These are phyloP conservation scores for Aegithalos caudatus DNA, from an alignment of 2,113 vertebrate genomes.

Conservation along the genomic window DNA sequence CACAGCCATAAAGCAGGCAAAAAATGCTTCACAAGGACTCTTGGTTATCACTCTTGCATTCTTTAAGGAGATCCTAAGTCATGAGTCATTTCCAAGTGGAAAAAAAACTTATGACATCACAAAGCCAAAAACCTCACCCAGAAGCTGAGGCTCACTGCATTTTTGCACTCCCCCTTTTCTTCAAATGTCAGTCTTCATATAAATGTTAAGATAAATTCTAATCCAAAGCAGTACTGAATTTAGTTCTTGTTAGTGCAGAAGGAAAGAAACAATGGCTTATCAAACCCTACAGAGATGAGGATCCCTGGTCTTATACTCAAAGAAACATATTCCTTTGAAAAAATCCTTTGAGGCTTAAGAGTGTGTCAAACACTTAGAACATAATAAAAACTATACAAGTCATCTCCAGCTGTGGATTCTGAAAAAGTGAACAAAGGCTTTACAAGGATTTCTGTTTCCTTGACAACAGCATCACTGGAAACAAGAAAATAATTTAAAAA, in stretches of 20 bases:
- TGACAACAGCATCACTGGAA: conserved; percentile 74
- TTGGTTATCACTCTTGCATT: not conserved
- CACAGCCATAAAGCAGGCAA: not conserved
- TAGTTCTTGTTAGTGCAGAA: not conserved
- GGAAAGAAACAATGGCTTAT: not conserved
- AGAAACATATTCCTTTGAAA: conserved; percentile 31
- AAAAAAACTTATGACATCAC: not conserved
- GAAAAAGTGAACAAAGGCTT: conserved; percentile 54
- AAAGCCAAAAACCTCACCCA: not conserved
- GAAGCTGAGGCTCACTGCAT: not conserved
- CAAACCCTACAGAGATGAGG: not conserved
- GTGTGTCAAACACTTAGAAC: conserved; percentile 35
- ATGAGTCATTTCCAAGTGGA: not conserved
- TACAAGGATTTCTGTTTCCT: conserved; percentile 70
- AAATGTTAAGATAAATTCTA: not conserved
- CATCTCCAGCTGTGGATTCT: conserved; percentile 33
- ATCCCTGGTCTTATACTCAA: conserved; percentile 33
- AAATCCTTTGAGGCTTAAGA: conserved; percentile 40
- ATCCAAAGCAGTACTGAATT: not conserved
- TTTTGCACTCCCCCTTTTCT: not conserved
- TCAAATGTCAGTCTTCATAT: not conserved
- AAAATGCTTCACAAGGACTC: not conserved
- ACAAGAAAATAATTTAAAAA: conserved; percentile 73
- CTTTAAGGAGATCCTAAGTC: not conserved
- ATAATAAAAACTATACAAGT: conserved; percentile 50